phyloP scores from a whole-genome alignment of 2,888 invertebrate species.

The Macrosiphum euphorbiae region DNA sequence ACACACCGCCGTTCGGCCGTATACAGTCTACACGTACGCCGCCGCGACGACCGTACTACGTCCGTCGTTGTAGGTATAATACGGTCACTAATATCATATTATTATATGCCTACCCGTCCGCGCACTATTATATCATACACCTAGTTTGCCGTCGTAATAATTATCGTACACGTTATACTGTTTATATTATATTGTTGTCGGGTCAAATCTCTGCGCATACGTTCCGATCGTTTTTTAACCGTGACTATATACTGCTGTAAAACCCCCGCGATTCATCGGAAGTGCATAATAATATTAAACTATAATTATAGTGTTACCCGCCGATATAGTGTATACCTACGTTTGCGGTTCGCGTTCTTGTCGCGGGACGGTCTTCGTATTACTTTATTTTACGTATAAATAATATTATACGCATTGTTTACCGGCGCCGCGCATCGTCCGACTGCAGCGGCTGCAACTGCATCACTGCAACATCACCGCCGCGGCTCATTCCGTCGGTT shows the following conservation, averaged over 20 bases:
- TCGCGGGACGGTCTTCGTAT: not conserved
- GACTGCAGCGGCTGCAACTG: not conserved
- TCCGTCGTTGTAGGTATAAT: slow-evolving; percentile 15
- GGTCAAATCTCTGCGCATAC: not conserved
- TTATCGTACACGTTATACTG: not conserved
- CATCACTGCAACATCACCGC: not conserved
- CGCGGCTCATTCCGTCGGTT: not conserved
- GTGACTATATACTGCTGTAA: too few species aligned
- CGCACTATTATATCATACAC: not conserved
- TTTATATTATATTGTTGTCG: not conserved
- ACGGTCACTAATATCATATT: not conserved
- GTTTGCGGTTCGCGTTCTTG: not conserved
- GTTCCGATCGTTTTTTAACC: too few species aligned
- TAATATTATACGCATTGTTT: not conserved
- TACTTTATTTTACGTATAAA: not conserved
- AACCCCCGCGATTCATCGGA: too few species aligned
- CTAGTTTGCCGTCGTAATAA: not conserved
- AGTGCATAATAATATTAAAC: too few species aligned
- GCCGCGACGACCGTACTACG: not conserved
- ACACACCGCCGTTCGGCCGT: slow-evolving; percentile 28
- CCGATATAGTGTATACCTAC: not conserved
- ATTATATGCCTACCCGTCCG: not conserved
- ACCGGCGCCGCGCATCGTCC: not conserved
- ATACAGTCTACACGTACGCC: slow-evolving; percentile 52
- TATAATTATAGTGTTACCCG: not conserved